Base-by-base conservation (phyloP, 2,888 invertebrate species). In the Carpatolechia fugitivella region DNA sequence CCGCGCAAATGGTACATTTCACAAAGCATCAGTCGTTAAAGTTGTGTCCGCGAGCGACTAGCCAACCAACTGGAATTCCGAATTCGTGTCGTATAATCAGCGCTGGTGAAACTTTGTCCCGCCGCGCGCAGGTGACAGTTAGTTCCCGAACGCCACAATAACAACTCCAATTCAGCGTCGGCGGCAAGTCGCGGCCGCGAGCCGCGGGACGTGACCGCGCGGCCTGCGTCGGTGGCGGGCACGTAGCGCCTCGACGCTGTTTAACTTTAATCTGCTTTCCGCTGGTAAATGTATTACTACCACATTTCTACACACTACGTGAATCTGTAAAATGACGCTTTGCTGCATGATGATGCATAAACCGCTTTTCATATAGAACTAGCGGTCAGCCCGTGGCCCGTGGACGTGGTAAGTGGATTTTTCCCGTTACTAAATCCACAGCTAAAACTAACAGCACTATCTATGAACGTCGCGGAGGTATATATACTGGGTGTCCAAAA, bases 201-300 rank as follows among this genome's bases (percentile, higher is more conserved):
- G 31, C 18, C 16, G 16, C 40, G 24, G 24, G 24, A 40, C 40
- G 40, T 40, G 40, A 40, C 40, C 18, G 20, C 40, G 40, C 20
- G 18, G 16, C 38, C 40, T 18, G 4, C 16, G 40, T 18, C 11
- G 8, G 16, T 6, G 7, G 1, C 10, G 29, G 10, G 24, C 44
- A 46, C 44, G 44, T 46, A 46, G 24, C 29, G 11, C 5, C 18
- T n/a, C 29, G 24, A 6, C 46, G n/a, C 46, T 46, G n/a, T 46
- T 46, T 46, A 46, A 29, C 46, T 46, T 29, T 46, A 46, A 46
- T 46, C 46, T 46, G 46, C 13, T 46, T 46, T 46, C 13, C 14
- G 30, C 46, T 20, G 29, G 30, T n/a, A 30, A 46, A 30, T 46
- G 46, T 41, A 41, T 41, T 41, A 41, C 40, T 18, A 11, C 18